Conservation (phyloP, 2,888 invertebrate species). For the Drosophila stalkeri region DNA sequence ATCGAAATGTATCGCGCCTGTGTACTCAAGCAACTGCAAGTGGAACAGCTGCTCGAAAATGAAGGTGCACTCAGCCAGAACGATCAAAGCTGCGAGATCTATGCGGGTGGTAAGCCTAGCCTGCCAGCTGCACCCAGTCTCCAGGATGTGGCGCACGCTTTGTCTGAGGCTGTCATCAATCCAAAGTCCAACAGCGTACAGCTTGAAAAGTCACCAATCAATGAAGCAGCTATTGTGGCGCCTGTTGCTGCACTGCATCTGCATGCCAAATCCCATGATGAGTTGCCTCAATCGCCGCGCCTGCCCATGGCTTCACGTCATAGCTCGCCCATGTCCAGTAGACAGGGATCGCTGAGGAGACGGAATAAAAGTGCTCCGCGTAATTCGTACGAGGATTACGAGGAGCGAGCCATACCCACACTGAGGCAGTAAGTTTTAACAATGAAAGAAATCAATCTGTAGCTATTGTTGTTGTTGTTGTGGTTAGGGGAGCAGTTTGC, state of each 20-base stretch:
- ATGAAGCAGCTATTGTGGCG: constrained; percentile 38
- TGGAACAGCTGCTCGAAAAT: constrained; percentile 92
- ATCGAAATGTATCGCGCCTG: constrained; percentile 93
- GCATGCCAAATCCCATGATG: constrained; percentile 82
- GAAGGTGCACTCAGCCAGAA: constrained; percentile 87
- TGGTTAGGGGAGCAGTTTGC: constrained; percentile 35
- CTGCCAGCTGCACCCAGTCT: constrained; percentile 84
- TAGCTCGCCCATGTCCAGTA: constrained; percentile 87
- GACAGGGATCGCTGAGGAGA: constrained; percentile 87
- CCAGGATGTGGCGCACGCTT: constrained; percentile 84
- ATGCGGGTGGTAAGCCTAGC: constrained; percentile 83
- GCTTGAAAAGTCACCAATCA: constrained; percentile 77
- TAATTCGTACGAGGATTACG: constrained; percentile 94
- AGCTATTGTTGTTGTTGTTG: constrained; percentile 28
- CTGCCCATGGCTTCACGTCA: constrained; percentile 82
- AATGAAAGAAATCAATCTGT: constrained; percentile 3
- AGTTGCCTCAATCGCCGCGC: constrained; percentile 84
- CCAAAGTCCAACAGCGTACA: constrained; percentile 73
- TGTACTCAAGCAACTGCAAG: constrained; percentile 90
- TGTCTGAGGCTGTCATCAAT: constrained; percentile 82
- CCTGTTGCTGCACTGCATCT: constrained; percentile 51
- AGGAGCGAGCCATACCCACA: constrained; percentile 93
- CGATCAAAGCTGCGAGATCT: constrained; percentile 83
- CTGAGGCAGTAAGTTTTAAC: constrained; percentile 90
- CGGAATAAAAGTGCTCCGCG: constrained; percentile 89